These are phyloP conservation scores for Sebastes trivittatus DNA, from an alignment of 2,797 vertebrate genomes.

Conservation along the genomic window DNA sequence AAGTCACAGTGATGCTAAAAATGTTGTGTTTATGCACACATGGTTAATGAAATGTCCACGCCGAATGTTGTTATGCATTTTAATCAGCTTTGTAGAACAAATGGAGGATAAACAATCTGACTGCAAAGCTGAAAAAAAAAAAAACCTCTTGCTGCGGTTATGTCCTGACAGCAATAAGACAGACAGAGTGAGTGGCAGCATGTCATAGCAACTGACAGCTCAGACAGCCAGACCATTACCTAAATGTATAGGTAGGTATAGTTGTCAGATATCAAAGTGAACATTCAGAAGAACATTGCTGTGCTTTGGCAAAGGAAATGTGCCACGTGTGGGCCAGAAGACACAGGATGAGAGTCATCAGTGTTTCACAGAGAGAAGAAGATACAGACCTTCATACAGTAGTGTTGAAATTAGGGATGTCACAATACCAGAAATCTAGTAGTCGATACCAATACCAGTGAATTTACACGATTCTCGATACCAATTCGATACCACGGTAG, in stretches of 20 bases:
- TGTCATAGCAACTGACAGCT: background rate
- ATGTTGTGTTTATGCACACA: background rate
- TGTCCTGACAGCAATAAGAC: background rate
- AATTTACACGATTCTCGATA: too few species aligned
- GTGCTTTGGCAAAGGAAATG: background rate
- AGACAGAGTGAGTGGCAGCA: background rate
- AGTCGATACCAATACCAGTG: too few species aligned
- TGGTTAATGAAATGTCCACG: background rate
- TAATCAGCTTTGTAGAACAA: background rate
- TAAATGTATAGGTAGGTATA: background rate
- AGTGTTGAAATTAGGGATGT: background rate
- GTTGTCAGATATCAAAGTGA: background rate
- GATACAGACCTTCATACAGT: too few species aligned
- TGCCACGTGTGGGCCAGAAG: background rate
- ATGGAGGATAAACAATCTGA: background rate
- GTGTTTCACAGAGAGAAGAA: background rate
- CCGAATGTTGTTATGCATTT: background rate
- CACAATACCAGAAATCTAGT: too few species aligned
- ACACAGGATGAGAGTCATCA: background rate
- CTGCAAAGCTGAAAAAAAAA: background rate
- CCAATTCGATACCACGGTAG: too few species aligned
- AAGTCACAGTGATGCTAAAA: background rate
- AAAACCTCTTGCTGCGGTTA: too few species aligned
- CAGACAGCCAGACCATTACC: conserved; percentile 2
- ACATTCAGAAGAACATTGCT: background rate